Evolutionary conservation across 2,113 vertebrate genomes (phyloP).

Genomic region (Oryctolagus cuniculus): mOryCun1.1 NC_091438.1:137287001-137287500

Average conservation of each 20-base stretch:
- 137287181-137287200: slow-evolving; percentile 16
- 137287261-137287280: slow-evolving; percentile 13
- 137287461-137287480: slow-evolving; percentile 31
- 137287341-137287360: slow-evolving; percentile 22
- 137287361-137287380: not conserved
- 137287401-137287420: slow-evolving; percentile 28
- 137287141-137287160: slow-evolving; percentile 22
- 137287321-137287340: not conserved
- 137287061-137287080: too few species aligned
- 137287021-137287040: too few species aligned
- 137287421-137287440: not conserved
- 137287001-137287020: too few species aligned
- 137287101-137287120: not conserved
- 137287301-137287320: not conserved
- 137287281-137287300: not conserved
- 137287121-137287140: not conserved
- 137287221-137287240: slow-evolving; percentile 39
- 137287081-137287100: not conserved
- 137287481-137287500: not conserved
- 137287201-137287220: slow-evolving; percentile 18
- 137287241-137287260: slow-evolving; percentile 42
- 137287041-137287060: too few species aligned
- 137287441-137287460: not conserved
- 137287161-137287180: not conserved
- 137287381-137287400: not conserved